Base-by-base conservation (phyloP, 1,140 invertebrate genomes). In the Tribolium madens region DNA sequence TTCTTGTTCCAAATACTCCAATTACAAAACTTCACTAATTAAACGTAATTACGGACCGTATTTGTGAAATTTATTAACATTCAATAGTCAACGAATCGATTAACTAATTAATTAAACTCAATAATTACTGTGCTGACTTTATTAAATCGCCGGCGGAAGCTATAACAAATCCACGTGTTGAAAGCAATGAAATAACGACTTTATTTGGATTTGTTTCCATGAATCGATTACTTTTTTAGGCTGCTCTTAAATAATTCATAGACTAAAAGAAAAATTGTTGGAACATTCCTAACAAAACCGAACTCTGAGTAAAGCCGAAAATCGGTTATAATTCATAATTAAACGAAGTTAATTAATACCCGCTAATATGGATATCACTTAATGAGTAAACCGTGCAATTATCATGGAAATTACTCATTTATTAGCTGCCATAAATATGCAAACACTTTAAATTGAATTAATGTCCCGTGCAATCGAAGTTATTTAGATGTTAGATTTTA, bases 321-420 rank as follows among this genome's bases (percentile, higher is more conserved):
- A 42, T 42, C 36, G 48, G 48, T 47, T 47, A 12, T n/a, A 7
- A 50, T 50, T 50, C 13, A 50, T 14, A 50, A 50, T 50, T 50
- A 47, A 47, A 17, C 6, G 12, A 7, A 50, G 5, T 50, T 50
- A 50, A 50, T 50, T 50, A 50, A 50, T 50, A 17, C 12, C 48
- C 13, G 12, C 48, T 50, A 50, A 50, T 50, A 50, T 50, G 48
- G 48, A 50, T 42, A 50, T 50, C 12, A 50, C 13, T 50, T 14
- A 14, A 17, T 50, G 48, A 50, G 36, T n/a, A 42, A 42, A 42
- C n/a, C n/a, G n/a, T 42, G 36, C 36, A 42, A 50, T 50, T 50
- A 50, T 50, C 48, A 50, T 50, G 48, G 12, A 50, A 50, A 50
- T 50, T 50, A 50, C 13, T 17, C 15, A 17, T 50, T 50, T 50